Evolutionary conservation across 2,888 invertebrate species (phyloP).

Genomic region (Nipponacmea schrenckii): DNA sequence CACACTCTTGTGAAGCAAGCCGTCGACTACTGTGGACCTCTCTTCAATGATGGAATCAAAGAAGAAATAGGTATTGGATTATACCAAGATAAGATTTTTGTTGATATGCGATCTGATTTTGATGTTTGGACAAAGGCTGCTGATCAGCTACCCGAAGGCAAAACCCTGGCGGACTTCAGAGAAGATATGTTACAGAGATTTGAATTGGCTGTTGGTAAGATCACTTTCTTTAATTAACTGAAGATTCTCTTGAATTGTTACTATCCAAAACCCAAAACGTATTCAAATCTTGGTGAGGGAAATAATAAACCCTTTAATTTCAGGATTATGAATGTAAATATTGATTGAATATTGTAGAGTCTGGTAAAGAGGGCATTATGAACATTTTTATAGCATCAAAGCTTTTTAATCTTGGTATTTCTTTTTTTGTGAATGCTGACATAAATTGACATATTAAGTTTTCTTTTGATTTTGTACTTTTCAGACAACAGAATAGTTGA

Average conservation of each 20-base stretch:
- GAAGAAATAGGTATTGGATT: constrained; percentile 42
- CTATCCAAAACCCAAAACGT: not conserved
- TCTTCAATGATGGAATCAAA: constrained; percentile 34
- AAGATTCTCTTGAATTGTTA: no score
- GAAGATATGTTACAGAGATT: constrained; percentile 30
- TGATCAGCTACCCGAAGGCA: constrained; percentile 14
- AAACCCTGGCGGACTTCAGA: constrained; percentile 26
- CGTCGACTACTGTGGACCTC: constrained; percentile 45
- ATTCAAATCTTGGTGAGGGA: not conserved
- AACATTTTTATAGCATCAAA: not conserved
- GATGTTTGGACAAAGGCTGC: constrained; percentile 27
- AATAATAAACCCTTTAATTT: no score
- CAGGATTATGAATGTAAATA: no score
- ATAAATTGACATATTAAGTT: not conserved
- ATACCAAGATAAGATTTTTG: constrained; percentile 42
- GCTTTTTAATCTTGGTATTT: not conserved
- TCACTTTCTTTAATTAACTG: not conserved
- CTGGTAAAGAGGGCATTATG: not conserved
- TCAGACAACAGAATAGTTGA: constrained; percentile 45
- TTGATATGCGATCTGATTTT: constrained; percentile 40
- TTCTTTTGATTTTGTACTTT: not conserved
- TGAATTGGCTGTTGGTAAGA: constrained; percentile 38
- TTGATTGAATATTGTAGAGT: not conserved
- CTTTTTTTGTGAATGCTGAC: not conserved
- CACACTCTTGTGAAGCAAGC: constrained; percentile 35